Base-by-base conservation (phyloP, 2,888 invertebrate species). In the Clusia tigrina region DNA sequence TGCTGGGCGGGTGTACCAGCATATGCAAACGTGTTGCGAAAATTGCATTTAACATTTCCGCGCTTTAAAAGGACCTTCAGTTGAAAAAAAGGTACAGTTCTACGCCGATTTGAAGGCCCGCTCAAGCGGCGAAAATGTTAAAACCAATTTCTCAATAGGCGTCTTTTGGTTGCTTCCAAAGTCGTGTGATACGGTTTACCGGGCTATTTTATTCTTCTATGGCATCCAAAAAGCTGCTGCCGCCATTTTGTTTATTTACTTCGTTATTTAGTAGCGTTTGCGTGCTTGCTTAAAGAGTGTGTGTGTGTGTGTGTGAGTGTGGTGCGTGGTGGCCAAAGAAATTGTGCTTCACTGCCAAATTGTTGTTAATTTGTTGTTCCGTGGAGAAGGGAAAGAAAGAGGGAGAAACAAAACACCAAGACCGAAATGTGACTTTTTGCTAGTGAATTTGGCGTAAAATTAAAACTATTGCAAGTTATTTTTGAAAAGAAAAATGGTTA, bases 161-260 rank as follows among this genome's bases (percentile, higher is more conserved):
- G 32, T 32, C 12, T 32, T 32, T 32, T 42, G n/a, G 6, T 42
- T 42, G 42, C 6, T 32, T 32, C 32, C 32, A 32, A 32, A 32
- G 32, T 32, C 32, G 32, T 32, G 6, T 32, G 32, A 32, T n/a
- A n/a, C n/a, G 42, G 42, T 37, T 24, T 10, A 24, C 57, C 58
- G 72, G 78, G 71, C 78, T 78, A 78, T 78, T 72, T 74, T 73
- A 75, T 78, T 78, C 78, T 78, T 78, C 78, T 73, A 73, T 76
- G 78, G 72, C 69, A 78, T 78, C 77, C 72, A 78, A 78, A 74
- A 78, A 78, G 76, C 74, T 71, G 72, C 75, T 74, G 20, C 17
- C 22, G 18, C 48, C 48, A 20, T 48, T 48, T 48, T 48, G 5
- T 42, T 6, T n/a, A 6, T 15, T 15, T 20, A 42, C n/a, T 42